phyloP scores from a whole-genome alignment of 2,113 vertebrate species.

The Sarotherodon lohbergeri region DNA sequence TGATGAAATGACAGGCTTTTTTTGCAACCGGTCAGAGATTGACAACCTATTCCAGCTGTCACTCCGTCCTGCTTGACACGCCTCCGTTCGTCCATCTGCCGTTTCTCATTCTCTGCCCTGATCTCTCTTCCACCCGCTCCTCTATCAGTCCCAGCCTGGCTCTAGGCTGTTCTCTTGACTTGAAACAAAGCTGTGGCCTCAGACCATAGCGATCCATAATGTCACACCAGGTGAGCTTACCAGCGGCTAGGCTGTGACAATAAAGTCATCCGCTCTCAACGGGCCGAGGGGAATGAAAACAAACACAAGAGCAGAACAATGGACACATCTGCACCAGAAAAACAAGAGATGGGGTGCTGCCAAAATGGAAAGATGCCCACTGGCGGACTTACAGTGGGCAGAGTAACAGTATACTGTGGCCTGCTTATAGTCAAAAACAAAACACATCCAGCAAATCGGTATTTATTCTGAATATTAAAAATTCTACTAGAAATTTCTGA shows the following conservation, averaged over 20 bases:
- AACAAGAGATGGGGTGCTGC: background rate
- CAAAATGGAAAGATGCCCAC: background rate
- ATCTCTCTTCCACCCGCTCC: background rate
- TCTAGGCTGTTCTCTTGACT: background rate
- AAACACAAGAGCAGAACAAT: slow-evolving; percentile 27
- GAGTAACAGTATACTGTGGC: background rate
- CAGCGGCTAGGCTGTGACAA: slow-evolving; percentile 9
- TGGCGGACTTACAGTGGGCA: background rate
- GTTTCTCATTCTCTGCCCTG: slow-evolving; percentile 14
- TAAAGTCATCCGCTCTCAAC: slow-evolving; percentile 22
- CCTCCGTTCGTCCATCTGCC: slow-evolving; percentile 36
- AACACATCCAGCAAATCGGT: background rate
- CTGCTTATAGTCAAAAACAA: background rate
- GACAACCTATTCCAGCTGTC: slow-evolving; percentile 60
- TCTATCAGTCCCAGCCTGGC: background rate
- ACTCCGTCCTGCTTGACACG: slow-evolving; percentile 24
- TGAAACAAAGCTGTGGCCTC: slow-evolving; percentile 32
- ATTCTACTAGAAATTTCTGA: background rate
- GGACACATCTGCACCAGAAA: slow-evolving; percentile 28
- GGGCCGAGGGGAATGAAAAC: background rate
- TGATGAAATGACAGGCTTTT: slow-evolving; percentile 40
- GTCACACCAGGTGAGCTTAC: slow-evolving; percentile 39
- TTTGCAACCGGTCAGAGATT: slow-evolving; percentile 25
- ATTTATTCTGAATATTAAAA: background rate
- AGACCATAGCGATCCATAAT: slow-evolving; percentile 5